phyloP scores from a whole-genome alignment of 2,888 invertebrate genomes.

The Spilosoma lubricipeda region DNA sequence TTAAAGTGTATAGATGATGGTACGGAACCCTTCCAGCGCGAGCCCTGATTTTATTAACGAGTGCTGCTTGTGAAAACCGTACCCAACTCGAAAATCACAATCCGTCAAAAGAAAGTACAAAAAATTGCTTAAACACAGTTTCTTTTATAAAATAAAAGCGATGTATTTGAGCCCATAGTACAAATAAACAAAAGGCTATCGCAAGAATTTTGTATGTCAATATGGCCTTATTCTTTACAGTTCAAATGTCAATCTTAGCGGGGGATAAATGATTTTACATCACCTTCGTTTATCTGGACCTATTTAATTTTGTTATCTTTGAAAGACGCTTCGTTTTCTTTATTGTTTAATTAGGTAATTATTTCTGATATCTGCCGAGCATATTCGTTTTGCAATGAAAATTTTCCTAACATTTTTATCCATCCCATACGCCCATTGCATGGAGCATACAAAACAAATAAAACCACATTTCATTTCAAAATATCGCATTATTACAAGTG shows the following conservation, averaged over 20 bases:
- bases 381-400: neutral
- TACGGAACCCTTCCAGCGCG: too few species aligned
- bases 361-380: neutral
- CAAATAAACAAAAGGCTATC: slow-evolving; percentile 3
- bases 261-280: slow-evolving; percentile 7
- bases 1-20: too few species aligned
- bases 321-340: neutral
- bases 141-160: neutral
- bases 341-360: neutral
- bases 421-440: neutral
- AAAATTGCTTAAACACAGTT: neutral
- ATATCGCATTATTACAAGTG: too few species aligned
- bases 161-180: neutral
- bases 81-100: too few species aligned
- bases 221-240: neutral
- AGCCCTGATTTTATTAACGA: too few species aligned
- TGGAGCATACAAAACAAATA: neutral
- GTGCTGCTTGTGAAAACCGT: too few species aligned
- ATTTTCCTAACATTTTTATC: neutral
- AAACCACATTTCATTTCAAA: too few species aligned
- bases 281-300: neutral
- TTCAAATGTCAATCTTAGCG: slow-evolving; percentile 7
- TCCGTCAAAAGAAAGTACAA: neutral
- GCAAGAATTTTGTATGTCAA: neutral
- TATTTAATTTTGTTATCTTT: neutral